Evolutionary conservation across 2,113 vertebrate genomes (phyloP).

Genomic region (Protomyctophum bolini): DNA sequence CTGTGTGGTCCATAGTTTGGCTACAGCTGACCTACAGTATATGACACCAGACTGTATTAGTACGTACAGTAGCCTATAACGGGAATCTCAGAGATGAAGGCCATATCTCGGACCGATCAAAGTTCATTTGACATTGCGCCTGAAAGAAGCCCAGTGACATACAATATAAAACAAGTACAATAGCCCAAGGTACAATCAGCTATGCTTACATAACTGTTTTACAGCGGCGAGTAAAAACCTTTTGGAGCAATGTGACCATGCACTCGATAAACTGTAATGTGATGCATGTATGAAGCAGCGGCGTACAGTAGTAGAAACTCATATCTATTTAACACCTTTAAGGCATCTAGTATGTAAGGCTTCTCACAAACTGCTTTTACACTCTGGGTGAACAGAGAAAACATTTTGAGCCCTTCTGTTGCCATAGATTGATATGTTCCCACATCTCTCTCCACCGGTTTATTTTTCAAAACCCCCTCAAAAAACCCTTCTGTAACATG

Average conservation of each 20-base stretch:
- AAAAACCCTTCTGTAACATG: too few species aligned
- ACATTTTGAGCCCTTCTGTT: too few species aligned
- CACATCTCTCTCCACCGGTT: too few species aligned
- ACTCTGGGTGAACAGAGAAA: too few species aligned
- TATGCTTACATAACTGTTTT: conserved; percentile 22
- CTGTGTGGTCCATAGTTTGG: too few species aligned
- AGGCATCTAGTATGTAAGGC: neutral
- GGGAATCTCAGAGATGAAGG: conserved; percentile 15
- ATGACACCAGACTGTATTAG: neutral
- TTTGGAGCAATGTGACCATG: neutral
- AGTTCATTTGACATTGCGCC: conserved; percentile 34
- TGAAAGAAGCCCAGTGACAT: conserved; percentile 54
- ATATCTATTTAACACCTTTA: neutral
- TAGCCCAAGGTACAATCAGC: conserved; percentile 17
- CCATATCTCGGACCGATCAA: neutral
- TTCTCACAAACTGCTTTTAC: neutral
- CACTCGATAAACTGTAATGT: neutral
- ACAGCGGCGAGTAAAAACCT: neutral
- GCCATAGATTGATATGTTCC: too few species aligned
- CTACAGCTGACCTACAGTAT: too few species aligned
- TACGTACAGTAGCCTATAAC: neutral
- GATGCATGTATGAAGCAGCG: neutral
- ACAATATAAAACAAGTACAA: conserved; percentile 15
- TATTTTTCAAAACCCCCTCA: too few species aligned
- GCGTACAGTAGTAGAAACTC: neutral